Conservation (phyloP, 1,140 invertebrate species). For the Anoplolepis gracilipes region DNA sequence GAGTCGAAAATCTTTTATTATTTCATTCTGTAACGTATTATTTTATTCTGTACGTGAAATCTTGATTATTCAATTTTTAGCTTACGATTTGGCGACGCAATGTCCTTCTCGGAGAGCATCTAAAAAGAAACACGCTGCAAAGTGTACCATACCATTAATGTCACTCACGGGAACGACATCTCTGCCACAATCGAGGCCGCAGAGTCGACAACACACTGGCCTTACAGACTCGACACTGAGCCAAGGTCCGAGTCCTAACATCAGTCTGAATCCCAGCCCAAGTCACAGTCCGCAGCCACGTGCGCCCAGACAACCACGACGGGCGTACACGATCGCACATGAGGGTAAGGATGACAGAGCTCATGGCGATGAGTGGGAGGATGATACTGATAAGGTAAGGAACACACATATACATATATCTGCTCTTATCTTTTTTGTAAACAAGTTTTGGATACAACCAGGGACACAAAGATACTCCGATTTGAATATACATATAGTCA, state of each 20-base stretch:
- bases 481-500: not conserved
- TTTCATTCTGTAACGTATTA: too few relatives aligned
- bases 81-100: conserved; percentile 93
- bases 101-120: conserved; percentile 90
- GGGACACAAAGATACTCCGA: not conserved
- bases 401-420: not conserved
- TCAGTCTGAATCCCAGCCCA: conserved; percentile 79
- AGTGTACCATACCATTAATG: conserved; percentile 83
- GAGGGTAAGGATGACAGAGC: conserved; percentile 62
- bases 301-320: conserved; percentile 71
- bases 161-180: conserved; percentile 87
- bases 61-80: conserved; percentile 80
- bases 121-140: conserved; percentile 90
- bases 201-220: conserved; percentile 79
- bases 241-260: conserved; percentile 74
- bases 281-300: conserved; percentile 80
- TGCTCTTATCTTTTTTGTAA: not conserved
- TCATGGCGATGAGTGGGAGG: conserved; percentile 68
- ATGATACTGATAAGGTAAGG: conserved; percentile 71
- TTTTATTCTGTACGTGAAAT: not conserved
- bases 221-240: conserved; percentile 61
- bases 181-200: conserved; percentile 90
- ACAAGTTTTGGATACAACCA: not conserved
- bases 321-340: conserved; percentile 72
- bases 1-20: not conserved